These are phyloP conservation scores for Diplazon laetatorius DNA, from an alignment of 2,888 invertebrate genomes.

Conservation along the genomic window DNA sequence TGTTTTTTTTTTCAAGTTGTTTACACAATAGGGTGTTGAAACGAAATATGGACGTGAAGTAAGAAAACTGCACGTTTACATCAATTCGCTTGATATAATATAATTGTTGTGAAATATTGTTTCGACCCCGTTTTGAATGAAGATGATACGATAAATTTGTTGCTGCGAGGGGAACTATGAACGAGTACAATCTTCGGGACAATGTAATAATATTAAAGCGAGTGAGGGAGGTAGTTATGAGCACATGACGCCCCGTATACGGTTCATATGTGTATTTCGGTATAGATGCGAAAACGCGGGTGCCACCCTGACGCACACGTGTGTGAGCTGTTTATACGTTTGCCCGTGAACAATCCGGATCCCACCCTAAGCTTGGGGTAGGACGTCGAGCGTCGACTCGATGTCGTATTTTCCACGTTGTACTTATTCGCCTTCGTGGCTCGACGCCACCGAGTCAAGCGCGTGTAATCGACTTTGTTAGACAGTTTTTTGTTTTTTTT, in stretches of 20 bases:
- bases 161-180: conserved; percentile 30
- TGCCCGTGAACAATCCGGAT: conserved; percentile 49
- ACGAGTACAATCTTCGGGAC: conserved; percentile 59
- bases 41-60: no score
- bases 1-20: no score
- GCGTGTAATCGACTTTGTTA: conserved; percentile 81
- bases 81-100: no score
- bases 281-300: conserved; percentile 31
- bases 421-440: conserved; percentile 68
- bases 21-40: no score
- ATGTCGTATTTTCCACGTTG: conserved; percentile 63
- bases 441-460: conserved; percentile 76
- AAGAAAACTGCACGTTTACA: no score
- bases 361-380: conserved; percentile 61
- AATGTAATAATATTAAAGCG: conserved; percentile 80
- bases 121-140: no score
- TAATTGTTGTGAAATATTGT: no score
- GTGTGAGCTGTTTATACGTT: conserved; percentile 48
- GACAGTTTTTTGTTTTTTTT: conserved; percentile 67
- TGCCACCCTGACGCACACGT: conserved; percentile 51
- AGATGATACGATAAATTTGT: no score
- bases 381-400: conserved; percentile 57
- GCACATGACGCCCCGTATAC: conserved; percentile 81
- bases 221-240: conserved; percentile 78
- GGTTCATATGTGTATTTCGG: conserved; percentile 49